Evolutionary conservation across 2,797 vertebrate species (phyloP).

Genomic region (Rhynchotus rufescens): DNA sequence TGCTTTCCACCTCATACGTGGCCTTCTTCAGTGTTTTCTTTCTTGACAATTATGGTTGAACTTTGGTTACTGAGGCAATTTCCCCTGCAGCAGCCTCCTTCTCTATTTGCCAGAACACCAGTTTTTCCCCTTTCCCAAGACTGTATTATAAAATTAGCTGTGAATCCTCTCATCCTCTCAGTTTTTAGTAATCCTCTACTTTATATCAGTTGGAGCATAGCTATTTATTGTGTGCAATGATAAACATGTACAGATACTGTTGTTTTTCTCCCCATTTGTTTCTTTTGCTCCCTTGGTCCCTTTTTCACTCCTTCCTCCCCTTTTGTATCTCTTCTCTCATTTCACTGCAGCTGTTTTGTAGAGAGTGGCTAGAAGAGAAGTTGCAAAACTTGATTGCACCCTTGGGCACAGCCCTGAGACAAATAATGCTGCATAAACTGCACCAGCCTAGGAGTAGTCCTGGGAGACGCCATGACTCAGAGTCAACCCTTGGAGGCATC

Average conservation of each 20-base stretch:
- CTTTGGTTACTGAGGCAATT: neutral
- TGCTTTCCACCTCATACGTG: fast-evolving
- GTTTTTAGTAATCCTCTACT: neutral
- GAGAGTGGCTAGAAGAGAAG: constrained; percentile 8
- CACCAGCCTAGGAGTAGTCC: constrained; percentile 45
- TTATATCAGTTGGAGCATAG: neutral
- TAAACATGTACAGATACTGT: neutral
- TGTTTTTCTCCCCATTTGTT: neutral
- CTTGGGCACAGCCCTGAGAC: constrained; percentile 44
- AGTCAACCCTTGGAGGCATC: constrained; percentile 36
- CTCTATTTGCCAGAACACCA: neutral
- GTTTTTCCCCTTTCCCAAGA: neutral
- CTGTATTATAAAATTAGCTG: neutral
- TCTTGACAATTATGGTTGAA: neutral
- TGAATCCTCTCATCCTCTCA: neutral
- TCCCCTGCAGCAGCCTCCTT: neutral
- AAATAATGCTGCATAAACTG: constrained; percentile 43
- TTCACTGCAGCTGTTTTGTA: neutral
- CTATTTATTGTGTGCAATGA: neutral
- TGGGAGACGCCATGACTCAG: constrained; percentile 58
- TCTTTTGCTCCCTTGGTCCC: neutral
- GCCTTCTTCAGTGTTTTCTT: neutral
- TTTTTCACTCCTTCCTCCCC: neutral
- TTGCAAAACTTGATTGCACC: constrained; percentile 22
- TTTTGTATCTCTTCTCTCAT: neutral